These are phyloP conservation scores for Erythrolamprus reginae DNA, from an alignment of 2,113 vertebrate species.

Conservation along the genomic window DNA sequence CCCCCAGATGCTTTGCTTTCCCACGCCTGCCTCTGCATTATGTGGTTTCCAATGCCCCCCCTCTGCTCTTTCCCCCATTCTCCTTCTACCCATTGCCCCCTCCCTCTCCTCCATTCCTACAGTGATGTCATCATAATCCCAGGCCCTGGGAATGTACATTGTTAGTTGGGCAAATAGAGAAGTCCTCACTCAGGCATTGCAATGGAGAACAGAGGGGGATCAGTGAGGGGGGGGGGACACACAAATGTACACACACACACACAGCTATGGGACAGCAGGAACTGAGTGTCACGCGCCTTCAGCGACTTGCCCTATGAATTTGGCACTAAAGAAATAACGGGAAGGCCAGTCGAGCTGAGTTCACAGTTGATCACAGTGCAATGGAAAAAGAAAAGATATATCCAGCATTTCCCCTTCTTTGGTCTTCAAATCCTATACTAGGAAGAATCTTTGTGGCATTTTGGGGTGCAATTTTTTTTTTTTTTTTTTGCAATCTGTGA, in stretches of 20 bases:
- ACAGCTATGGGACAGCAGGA: constrained; percentile 39
- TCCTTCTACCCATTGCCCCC: neutral
- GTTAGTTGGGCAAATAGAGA: constrained; percentile 83
- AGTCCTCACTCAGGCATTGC: constrained; percentile 92
- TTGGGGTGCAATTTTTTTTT: too few species aligned
- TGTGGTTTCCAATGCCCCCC: constrained; percentile 41
- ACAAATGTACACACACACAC: neutral
- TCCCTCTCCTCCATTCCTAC: constrained; percentile 56
- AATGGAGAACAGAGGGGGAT: constrained; percentile 87
- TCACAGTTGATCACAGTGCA: constrained; percentile 48
- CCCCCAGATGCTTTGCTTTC: constrained; percentile 66
- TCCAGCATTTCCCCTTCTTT: neutral
- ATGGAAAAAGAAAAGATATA: constrained; percentile 29
- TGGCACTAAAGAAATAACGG: constrained; percentile 58
- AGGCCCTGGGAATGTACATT: constrained; percentile 69
- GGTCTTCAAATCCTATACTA: neutral
- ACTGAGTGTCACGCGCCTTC: constrained; percentile 44
- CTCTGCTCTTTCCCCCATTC: constrained; percentile 16
- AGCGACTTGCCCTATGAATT: constrained; percentile 64
- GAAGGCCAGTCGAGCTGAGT: constrained; percentile 42
- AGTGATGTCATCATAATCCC: constrained; percentile 68
- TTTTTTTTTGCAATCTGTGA: neutral
- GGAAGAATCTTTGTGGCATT: too few species aligned
- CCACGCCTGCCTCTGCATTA: constrained; percentile 65
- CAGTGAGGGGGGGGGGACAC: constrained; percentile 44